Conservation (phyloP, 2,888 invertebrate genomes). For the Patella pellucida region DNA sequence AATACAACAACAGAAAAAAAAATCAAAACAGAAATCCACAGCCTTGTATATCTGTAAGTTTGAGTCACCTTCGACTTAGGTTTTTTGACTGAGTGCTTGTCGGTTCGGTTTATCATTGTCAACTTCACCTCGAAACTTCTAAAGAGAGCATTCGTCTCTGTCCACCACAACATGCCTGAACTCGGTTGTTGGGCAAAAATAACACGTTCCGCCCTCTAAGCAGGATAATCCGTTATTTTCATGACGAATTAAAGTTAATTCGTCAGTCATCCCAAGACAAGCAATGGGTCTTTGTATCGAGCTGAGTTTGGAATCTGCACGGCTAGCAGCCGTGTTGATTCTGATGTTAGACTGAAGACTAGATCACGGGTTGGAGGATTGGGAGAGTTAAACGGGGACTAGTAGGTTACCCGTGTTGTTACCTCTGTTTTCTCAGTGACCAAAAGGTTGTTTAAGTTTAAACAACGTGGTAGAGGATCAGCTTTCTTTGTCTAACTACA, state of each 20-base stretch:
- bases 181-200: not conserved
- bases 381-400: not conserved
- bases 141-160: conserved; percentile 4
- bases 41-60: not conserved
- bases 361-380: conserved; percentile 9
- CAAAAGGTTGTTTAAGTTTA: too few relatives aligned
- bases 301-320: not conserved
- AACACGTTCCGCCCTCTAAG: not conserved
- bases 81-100: not conserved
- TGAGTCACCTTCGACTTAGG: conserved; percentile 1
- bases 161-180: not conserved
- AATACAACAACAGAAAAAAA: too few relatives aligned
- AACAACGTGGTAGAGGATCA: too few relatives aligned
- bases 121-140: conserved; percentile 5
- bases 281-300: not conserved
- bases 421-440: too few relatives aligned
- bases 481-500: not conserved
- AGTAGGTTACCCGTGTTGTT: too few relatives aligned
- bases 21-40: too few relatives aligned
- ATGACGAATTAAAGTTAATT: conserved; percentile 9
- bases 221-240: conserved; percentile 1
- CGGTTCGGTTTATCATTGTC: not conserved
- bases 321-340: not conserved
- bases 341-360: not conserved
- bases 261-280: not conserved